A percentile compares a stretch with the other conserved stretches of the same genome.
These are phyloP conservation scores for Meloidogyne chitwoodi DNA, from an alignment of 1,140 invertebrate species.

Conservation along the genomic window DNA sequence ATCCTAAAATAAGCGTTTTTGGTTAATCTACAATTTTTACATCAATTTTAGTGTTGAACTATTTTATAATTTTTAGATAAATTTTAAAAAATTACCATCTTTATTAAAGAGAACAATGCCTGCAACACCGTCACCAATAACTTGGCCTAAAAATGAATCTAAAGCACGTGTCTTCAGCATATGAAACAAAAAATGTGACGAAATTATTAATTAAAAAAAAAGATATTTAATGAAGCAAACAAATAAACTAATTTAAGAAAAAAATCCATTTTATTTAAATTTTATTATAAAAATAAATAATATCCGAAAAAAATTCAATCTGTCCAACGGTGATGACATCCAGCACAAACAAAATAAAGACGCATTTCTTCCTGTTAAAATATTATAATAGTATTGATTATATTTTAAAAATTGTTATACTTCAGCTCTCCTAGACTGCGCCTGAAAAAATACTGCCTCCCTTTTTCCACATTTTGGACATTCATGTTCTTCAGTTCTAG, in stretches of 20 bases:
- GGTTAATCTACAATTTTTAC: no score
- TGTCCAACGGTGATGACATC: conserved; percentile 93
- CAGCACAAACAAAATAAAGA: conserved; percentile 96
- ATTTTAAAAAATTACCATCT: conserved; percentile 24
- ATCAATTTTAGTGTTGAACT: no score
- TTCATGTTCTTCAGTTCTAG: conserved; percentile 92
- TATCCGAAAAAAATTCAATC: conserved; percentile 67
- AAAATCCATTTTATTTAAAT: neutral
- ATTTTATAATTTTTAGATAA: no score
- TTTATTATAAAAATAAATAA: neutral
- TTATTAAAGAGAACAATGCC: conserved; percentile 34
- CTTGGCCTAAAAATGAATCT: conserved; percentile 27
- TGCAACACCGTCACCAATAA: conserved; percentile 25
- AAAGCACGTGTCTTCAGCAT: conserved; percentile 23
- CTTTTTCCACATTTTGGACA: conserved; percentile 90
- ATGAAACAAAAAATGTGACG: neutral
- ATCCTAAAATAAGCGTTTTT: conserved; percentile 18
- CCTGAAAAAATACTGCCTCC: conserved; percentile 89
- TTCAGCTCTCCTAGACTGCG: conserved; percentile 87
- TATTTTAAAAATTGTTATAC: conserved; percentile 61
- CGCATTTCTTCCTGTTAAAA: conserved; percentile 83
- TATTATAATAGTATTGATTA: no score
- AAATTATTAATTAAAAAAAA: neutral
- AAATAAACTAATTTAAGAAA: neutral
- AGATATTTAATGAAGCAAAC: neutral